Base-by-base conservation (phyloP, 2,113 vertebrate genomes). In the Delphinus delphis region DNA sequence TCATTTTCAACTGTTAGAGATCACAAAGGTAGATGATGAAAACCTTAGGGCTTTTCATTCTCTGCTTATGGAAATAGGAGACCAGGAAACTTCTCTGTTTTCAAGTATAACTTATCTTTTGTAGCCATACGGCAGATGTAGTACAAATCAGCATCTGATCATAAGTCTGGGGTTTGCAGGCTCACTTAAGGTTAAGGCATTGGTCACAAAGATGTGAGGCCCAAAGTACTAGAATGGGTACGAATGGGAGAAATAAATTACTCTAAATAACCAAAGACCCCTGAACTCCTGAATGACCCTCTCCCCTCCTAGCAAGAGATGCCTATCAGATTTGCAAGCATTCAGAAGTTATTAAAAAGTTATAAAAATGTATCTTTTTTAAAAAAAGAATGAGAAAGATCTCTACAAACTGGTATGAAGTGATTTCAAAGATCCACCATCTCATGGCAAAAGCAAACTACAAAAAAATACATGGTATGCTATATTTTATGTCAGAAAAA, bases 121-220 rank as follows among this genome's bases (percentile, higher is more conserved):
- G 4, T 1, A 82, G 17, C 11, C 20, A 1, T 10, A 23, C 53
- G 11, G 36, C 26, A 53, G 4, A 38, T 5, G 6, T 10, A 25
- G 5, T 4, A 2, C 41, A 21, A 62, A 83, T 50, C 28, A n/a
- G 15, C 50, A 7, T 28, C 23, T 55, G n/a, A 2, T 65, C 8
- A n/a, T 47, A 15, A 31, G 60, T 21, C 36, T 67, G 20, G 11
- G 15, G 13, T 44, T 23, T 26, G 1, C 17, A 12, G 18, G 14
- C 53, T 28, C 28, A 38, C 53, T 73, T 60, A 63, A 60, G 38
- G 33, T 55, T 8, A 50, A 26, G 44, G 5, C 41, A 71, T 20
- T 50, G 10, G 6, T 55, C 36, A 38, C 21, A 31, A 47, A 94
- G 18, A 4, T 12, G 9, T 71, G 55, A 41, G 6, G 55, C 20